Base-by-base conservation (phyloP, 2,797 vertebrate species). In the Dendrocincla fuliginosa region DNA sequence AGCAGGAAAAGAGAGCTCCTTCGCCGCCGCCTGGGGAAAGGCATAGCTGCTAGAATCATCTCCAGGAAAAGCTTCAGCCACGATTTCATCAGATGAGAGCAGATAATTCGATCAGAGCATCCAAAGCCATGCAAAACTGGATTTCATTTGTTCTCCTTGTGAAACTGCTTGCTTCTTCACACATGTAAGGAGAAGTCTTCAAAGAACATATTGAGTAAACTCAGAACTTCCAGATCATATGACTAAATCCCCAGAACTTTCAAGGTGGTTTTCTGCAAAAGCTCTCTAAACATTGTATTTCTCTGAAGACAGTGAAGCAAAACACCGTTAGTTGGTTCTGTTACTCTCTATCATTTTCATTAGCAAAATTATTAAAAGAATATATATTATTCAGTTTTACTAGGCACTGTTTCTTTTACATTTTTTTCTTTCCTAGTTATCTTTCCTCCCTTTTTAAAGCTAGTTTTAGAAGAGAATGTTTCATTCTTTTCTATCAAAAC, bases 81-180 rank as follows among this genome's bases (percentile, higher is more conserved):
- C 33, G 12, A 39, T 86, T 71, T 86, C 27, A 2, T 53, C 32
- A 50, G 8, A 9, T 5, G 5, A 60, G 37, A 68, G 22, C 13
- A 18, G 37, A 57, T 27, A 57, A 67, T 37, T 78, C 57, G 32
- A 5, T 33, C 24, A 25, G 37, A 64, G 17, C 14, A 18, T 13
- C 10, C n/a, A 47, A 61, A 86, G 18, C 35, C 59, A 7, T 2
- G 5, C 2, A 24, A 83, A 81, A 32, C 30, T 30, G 16, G 6
- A 41, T 15, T 47, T 50, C 1, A 0, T 61, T 79, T 0, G 0
- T 30, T 69, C 27, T 73, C 4, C 11, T 41, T 57, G 33, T 68
- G 87, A 17, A 77, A 59, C 8, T n/a, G 13, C 13, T 39, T 61
- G 10, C 8, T 91, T 73, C 56, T 91, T 84, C 59, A 39, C 11